A percentile compares a stretch with the other conserved stretches of the same genome.
These are phyloP conservation scores for Oreocharis arfaki DNA, from an alignment of 2,113 vertebrate genomes.

Conservation along the genomic window DNA sequence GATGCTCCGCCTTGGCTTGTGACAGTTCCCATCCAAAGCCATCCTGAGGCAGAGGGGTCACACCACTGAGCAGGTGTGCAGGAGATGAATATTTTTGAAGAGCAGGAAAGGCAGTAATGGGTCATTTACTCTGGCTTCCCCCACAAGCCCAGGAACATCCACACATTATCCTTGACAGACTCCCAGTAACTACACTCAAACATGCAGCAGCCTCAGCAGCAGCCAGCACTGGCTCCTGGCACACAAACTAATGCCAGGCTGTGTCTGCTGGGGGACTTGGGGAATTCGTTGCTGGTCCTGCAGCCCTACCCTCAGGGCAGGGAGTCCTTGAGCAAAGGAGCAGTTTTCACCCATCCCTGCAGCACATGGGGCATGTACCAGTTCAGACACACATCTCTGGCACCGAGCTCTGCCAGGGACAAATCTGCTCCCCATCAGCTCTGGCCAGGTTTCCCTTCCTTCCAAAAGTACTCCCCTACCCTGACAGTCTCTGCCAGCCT, in stretches of 20 bases:
- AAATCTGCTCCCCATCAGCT: neutral
- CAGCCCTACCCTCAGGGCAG: neutral
- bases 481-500: neutral
- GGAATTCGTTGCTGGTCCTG: neutral
- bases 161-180: neutral
- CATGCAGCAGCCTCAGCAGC: neutral
- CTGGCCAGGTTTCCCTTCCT: neutral
- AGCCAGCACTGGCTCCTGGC: neutral
- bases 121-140: neutral
- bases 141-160: neutral
- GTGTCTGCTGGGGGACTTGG: neutral
- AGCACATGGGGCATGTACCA: neutral
- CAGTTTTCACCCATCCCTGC: neutral
- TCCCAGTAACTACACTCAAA: neutral
- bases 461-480: rapidly evolving
- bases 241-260: neutral
- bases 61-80: rapidly evolving
- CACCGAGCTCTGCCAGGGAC: neutral
- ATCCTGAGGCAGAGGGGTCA: neutral
- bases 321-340: neutral
- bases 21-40: neutral
- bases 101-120: neutral
- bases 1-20: neutral
- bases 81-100: neutral
- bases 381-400: neutral